A percentile compares a stretch with the other conserved stretches of the same genome.
phyloP scores from a whole-genome alignment of 2,888 invertebrate species.

The Aphidius colemani region DNA sequence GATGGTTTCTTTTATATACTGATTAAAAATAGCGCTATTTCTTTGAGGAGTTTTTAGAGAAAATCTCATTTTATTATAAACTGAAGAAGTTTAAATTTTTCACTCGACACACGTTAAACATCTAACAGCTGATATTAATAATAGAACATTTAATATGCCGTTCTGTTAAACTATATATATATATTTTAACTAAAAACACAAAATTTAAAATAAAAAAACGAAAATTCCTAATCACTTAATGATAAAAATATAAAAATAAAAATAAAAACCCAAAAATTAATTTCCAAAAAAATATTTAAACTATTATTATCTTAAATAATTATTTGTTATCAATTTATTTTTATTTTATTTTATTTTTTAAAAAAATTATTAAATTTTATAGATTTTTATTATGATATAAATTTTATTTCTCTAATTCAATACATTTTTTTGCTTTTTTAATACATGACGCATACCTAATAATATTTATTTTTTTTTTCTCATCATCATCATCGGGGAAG shows the following conservation, averaged over 20 bases:
- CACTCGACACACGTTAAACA: slow-evolving; percentile 1
- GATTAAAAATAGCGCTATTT: slow-evolving; percentile 29
- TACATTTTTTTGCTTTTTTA: too few relatives aligned
- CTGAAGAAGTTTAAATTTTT: slow-evolving; percentile 18
- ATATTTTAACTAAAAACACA: neutral
- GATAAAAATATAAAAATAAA: too few relatives aligned
- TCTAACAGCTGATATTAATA: slow-evolving; percentile 29
- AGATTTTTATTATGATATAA: too few relatives aligned
- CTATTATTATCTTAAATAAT: too few relatives aligned
- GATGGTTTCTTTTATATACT: slow-evolving; percentile 17
- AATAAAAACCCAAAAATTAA: too few relatives aligned
- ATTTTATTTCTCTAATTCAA: too few relatives aligned
- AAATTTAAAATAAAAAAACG: neutral
- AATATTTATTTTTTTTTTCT: neutral
- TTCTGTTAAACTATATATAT: neutral
- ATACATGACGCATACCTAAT: too few relatives aligned
- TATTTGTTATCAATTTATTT: too few relatives aligned
- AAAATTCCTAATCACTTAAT: too few relatives aligned
- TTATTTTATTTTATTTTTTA: too few relatives aligned
- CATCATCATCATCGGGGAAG: slow-evolving; percentile 1
- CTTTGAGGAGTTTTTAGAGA: slow-evolving; percentile 22
- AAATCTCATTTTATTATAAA: slow-evolving; percentile 30
- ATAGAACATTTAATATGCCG: slow-evolving; percentile 22
- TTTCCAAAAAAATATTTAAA: too few relatives aligned
- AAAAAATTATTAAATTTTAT: too few relatives aligned